Evolutionary conservation across 2,888 invertebrate genomes (phyloP).

Genomic region (Allygus modestus): DNA sequence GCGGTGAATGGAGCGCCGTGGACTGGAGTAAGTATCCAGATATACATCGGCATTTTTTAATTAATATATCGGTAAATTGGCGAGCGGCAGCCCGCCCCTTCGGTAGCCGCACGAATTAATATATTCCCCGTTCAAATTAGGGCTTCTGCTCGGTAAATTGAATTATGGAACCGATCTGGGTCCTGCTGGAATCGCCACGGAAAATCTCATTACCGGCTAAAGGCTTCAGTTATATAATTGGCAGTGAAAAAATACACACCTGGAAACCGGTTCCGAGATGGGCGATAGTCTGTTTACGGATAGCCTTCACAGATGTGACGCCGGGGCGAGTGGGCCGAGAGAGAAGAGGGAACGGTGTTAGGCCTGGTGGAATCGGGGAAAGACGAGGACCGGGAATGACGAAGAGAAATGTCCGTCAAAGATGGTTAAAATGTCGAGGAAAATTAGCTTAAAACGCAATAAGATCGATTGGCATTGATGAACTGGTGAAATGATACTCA

Average conservation of each 20-base stretch:
- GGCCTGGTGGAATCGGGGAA: too few species aligned
- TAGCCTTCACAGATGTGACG: slow-evolving; percentile 23
- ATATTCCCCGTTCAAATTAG: slow-evolving; percentile 62
- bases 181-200: slow-evolving; percentile 36
- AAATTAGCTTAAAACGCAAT: too few species aligned
- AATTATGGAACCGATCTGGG: slow-evolving; percentile 51
- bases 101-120: slow-evolving; percentile 62
- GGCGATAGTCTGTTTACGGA: slow-evolving; percentile 45
- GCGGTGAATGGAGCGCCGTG: slow-evolving; percentile 1
- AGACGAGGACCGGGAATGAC: not conserved
- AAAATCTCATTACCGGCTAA: slow-evolving; percentile 56
- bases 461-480: too few species aligned
- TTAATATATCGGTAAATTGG: slow-evolving; percentile 64
- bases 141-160: slow-evolving; percentile 57
- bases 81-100: slow-evolving; percentile 55
- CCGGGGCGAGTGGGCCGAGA: not conserved
- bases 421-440: too few species aligned
- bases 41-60: slow-evolving; percentile 64
- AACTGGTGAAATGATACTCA: too few species aligned
- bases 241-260: slow-evolving; percentile 58
- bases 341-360: not conserved
- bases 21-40: slow-evolving; percentile 54
- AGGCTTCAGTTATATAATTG: slow-evolving; percentile 54
- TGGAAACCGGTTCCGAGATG: slow-evolving; percentile 42
- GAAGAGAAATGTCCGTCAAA: too few species aligned